Conservation (phyloP, 2,113 vertebrate genomes). For the Oxygymnocypris stewartii region DNA sequence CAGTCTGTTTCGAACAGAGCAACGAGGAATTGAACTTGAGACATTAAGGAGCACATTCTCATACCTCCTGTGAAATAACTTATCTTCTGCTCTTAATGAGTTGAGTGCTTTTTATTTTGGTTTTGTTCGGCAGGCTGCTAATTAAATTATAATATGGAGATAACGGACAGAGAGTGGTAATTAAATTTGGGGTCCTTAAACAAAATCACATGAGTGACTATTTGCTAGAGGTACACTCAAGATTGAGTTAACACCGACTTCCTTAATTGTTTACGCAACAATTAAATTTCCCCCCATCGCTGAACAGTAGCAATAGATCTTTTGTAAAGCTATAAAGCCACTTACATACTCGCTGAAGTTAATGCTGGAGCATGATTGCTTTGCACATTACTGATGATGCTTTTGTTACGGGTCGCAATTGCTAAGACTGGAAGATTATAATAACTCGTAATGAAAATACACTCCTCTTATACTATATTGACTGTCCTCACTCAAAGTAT, state of each 20-base stretch:
- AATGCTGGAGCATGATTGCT: slow-evolving; percentile 17
- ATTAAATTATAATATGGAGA: slow-evolving; percentile 55
- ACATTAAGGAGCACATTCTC: slow-evolving; percentile 19
- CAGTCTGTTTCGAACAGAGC: slow-evolving; percentile 21
- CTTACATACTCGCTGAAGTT: slow-evolving; percentile 7
- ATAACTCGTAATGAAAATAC: not conserved
- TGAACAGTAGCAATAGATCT: slow-evolving; percentile 15
- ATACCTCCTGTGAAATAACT: slow-evolving; percentile 38
- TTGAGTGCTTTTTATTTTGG: slow-evolving; percentile 52
- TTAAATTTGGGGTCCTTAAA: slow-evolving; percentile 44
- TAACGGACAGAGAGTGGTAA: slow-evolving; percentile 48
- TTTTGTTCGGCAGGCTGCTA: slow-evolving; percentile 48
- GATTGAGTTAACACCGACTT: slow-evolving; percentile 39
- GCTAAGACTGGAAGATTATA: not conserved
- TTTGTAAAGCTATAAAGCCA: slow-evolving; percentile 14
- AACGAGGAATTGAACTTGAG: slow-evolving; percentile 1
- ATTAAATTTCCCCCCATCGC: slow-evolving; percentile 13
- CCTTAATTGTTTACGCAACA: slow-evolving; percentile 39
- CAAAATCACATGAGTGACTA: slow-evolving; percentile 36
- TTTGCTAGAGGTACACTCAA: slow-evolving; percentile 42
- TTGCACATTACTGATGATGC: not conserved
- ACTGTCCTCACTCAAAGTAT: not conserved
- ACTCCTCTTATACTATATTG: not conserved
- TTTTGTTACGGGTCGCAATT: not conserved
- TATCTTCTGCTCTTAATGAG: slow-evolving; percentile 41